Percentiles rank a stretch among this genome's conserved stretches.
phyloP scores from a whole-genome alignment of 30 jellyfish, hydroid and myxozoan genomes.

The Aurelia aurita complex sp. Pacific region DNA sequence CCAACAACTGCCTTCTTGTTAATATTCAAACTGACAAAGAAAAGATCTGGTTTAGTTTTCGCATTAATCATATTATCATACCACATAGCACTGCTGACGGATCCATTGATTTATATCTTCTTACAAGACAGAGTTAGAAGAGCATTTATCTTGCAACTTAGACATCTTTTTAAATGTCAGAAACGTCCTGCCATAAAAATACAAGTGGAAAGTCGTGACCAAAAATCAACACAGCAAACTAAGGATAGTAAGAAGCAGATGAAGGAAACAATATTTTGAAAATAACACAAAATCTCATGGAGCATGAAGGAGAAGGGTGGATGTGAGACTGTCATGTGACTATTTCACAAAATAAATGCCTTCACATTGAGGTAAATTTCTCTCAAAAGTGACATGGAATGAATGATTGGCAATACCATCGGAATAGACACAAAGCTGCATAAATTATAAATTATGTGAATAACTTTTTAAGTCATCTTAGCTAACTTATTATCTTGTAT shows the following conservation, averaged over 20 bases:
- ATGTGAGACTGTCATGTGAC: too few species aligned
- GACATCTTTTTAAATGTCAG: not conserved
- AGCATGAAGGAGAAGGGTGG: too few species aligned
- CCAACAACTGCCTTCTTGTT: slow-evolving; percentile 55
- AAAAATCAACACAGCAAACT: not conserved
- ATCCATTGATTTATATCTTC: slow-evolving; percentile 59
- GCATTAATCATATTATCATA: slow-evolving; percentile 18
- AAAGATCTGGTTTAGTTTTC: slow-evolving; percentile 21
- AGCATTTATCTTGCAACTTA: not conserved
- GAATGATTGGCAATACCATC: too few species aligned
- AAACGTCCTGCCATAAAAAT: not conserved
- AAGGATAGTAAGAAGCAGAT: not conserved
- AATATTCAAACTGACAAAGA: slow-evolving; percentile 35
- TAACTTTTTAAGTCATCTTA: too few species aligned
- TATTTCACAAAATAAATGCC: too few species aligned
- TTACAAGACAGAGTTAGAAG: slow-evolving; percentile 45
- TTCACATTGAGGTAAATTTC: too few species aligned
- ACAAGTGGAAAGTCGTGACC: not conserved
- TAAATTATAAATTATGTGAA: too few species aligned
- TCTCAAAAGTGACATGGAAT: too few species aligned
- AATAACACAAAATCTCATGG: too few species aligned
- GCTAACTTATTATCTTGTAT: too few species aligned
- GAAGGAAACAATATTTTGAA: not conserved
- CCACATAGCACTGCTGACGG: slow-evolving; percentile 15
- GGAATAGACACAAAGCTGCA: too few species aligned